These are phyloP conservation scores for Brevimyrus niger DNA, from an alignment of 2,113 vertebrate genomes.

Conservation along the genomic window DNA sequence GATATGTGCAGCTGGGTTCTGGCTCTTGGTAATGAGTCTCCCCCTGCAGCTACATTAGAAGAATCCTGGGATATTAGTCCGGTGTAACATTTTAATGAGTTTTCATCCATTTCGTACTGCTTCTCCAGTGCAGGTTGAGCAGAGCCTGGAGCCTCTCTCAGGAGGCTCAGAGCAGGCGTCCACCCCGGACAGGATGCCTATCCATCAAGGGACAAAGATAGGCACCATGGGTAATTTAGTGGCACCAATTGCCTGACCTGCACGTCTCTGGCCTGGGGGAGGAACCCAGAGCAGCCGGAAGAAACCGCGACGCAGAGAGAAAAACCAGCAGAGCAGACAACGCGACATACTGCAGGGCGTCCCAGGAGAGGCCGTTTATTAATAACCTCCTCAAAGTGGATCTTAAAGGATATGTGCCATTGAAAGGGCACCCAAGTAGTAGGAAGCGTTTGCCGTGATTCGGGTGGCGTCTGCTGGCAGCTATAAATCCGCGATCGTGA, in stretches of 20 bases:
- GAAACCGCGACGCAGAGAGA: not conserved
- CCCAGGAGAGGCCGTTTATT: not conserved
- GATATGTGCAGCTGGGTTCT: not conserved
- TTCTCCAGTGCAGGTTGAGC: not conserved
- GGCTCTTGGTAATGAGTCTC: not conserved
- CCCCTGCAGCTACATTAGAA: not conserved
- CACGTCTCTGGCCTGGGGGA: not conserved
- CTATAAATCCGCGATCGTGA: not conserved
- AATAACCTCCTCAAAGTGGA: not conserved
- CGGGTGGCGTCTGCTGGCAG: not conserved
- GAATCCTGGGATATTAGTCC: not conserved
- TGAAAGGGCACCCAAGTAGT: not conserved
- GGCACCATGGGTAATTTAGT: not conserved
- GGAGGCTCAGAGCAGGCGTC: not conserved
- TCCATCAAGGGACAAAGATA: not conserved
- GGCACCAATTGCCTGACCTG: not conserved
- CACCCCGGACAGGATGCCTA: not conserved
- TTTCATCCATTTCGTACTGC: not conserved
- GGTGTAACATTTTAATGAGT: not conserved
- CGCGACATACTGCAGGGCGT: not conserved
- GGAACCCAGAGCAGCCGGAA: not conserved
- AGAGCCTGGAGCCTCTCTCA: not conserved
- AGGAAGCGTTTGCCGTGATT: not conserved
- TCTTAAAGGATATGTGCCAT: not conserved
- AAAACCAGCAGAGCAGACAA: not conserved